Conservation (phyloP, 2,797 vertebrate species). For the Pseudotriccus pelzelni region DNA sequence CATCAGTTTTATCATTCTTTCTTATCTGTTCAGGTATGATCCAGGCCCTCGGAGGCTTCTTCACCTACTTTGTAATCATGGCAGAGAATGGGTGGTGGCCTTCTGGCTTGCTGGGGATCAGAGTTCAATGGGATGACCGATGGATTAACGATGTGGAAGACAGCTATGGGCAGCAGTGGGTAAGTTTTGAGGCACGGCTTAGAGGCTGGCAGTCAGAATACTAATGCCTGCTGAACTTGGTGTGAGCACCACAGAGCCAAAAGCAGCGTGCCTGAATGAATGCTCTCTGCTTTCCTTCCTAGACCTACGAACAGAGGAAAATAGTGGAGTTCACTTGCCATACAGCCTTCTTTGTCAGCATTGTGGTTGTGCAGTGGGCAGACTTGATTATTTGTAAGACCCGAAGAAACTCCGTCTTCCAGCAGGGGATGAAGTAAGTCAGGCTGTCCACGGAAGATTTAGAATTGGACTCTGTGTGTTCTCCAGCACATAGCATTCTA, state of each 20-base stretch:
- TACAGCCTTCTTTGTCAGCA: constrained; percentile 94
- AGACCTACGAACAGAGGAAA: constrained; percentile 95
- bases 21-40: constrained; percentile 86
- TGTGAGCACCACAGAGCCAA: background rate
- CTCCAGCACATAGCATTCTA: background rate
- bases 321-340: constrained; percentile 97
- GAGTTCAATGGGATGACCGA: constrained; percentile 90
- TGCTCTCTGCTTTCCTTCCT: background rate
- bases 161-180: constrained; percentile 99
- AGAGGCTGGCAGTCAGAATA: background rate
- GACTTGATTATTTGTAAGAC: constrained; percentile 98
- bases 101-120: constrained; percentile 83
- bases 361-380: constrained; percentile 96
- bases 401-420: constrained; percentile 93
- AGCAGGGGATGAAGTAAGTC: constrained; percentile 96
- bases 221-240: background rate
- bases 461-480: background rate
- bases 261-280: background rate
- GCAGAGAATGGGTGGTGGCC: constrained; percentile 96
- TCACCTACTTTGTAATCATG: constrained; percentile 96
- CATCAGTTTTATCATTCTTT: background rate
- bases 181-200: constrained; percentile 69
- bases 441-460: background rate
- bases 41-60: constrained; percentile 95
- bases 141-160: constrained; percentile 90